Conservation (phyloP, 2,113 vertebrate species). For the Murina feae region DNA sequence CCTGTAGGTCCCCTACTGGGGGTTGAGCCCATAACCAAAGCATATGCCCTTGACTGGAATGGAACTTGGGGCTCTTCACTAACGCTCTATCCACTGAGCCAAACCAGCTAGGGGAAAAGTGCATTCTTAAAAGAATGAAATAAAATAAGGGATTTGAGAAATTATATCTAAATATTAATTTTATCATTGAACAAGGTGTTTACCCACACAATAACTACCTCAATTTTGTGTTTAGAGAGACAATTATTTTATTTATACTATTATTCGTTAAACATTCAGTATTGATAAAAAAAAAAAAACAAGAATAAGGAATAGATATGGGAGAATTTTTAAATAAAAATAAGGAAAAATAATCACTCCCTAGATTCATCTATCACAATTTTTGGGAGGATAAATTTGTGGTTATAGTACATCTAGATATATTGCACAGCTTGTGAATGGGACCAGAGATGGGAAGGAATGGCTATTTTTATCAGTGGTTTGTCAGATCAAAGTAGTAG, state of each 20-base stretch:
- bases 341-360: not conserved
- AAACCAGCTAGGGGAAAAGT: not conserved
- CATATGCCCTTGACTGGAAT: too few species aligned
- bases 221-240: not conserved
- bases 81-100: too few species aligned
- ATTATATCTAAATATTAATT: not conserved
- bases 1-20: too few species aligned
- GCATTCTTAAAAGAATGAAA: not conserved
- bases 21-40: too few species aligned
- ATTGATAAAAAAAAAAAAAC: not conserved
- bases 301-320: not conserved
- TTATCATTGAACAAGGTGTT: not conserved
- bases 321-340: not conserved
- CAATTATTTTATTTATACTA: not conserved
- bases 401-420: not conserved
- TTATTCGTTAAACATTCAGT: not conserved
- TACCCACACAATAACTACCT: not conserved
- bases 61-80: too few species aligned
- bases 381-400: not conserved
- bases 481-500: not conserved
- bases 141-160: not conserved
- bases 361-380: not conserved
- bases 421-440: not conserved
- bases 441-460: not conserved
- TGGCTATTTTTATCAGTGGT: not conserved